Evolutionary conservation across 2,113 vertebrate species (phyloP).

Genomic region (Ceyx cyanopectus): DNA sequence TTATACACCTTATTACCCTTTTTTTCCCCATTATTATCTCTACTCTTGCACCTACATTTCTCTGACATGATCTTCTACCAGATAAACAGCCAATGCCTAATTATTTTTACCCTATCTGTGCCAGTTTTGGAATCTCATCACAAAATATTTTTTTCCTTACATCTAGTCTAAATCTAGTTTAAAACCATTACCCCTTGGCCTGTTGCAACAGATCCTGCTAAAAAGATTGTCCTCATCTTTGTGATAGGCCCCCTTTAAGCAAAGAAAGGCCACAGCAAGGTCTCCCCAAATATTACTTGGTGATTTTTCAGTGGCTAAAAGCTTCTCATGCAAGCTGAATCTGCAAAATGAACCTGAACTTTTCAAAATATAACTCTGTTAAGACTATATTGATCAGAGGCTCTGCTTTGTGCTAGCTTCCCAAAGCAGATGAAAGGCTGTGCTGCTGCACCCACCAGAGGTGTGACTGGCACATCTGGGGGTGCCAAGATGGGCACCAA

Average conservation of each 20-base stretch:
- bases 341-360: neutral
- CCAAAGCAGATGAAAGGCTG: fast-evolving
- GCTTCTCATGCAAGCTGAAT: neutral
- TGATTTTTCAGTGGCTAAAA: neutral
- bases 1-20: neutral
- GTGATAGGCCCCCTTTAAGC: too few relatives aligned
- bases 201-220: too few relatives aligned
- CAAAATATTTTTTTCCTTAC: too few relatives aligned
- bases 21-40: neutral
- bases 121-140: neutral
- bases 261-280: too few relatives aligned
- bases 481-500: neutral
- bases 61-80: neutral
- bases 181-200: too few relatives aligned
- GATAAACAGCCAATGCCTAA: neutral
- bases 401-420: neutral
- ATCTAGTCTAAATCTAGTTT: too few relatives aligned
- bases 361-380: neutral
- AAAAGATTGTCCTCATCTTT: too few relatives aligned
- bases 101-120: neutral
- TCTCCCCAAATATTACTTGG: neutral
- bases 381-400: neutral
- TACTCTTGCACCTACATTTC: neutral
- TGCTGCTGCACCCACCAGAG: neutral
- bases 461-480: too few relatives aligned